Percentiles rank a stretch among this genome's conserved stretches.
phyloP scores from a whole-genome alignment of 2,113 vertebrate species.

The Pedetes capensis region DNA sequence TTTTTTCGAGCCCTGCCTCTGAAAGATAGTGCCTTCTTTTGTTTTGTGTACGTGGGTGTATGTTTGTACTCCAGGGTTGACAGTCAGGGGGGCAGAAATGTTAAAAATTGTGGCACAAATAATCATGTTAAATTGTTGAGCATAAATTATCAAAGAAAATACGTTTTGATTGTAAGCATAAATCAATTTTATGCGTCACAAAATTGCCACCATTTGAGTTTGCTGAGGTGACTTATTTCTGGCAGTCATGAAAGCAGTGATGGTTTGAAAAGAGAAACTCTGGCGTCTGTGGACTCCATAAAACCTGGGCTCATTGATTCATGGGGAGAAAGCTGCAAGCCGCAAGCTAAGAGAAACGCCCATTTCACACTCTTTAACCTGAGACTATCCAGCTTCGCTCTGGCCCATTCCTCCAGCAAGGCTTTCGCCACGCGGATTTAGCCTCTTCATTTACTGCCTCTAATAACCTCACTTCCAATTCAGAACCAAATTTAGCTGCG shows the following conservation, averaged over 20 bases:
- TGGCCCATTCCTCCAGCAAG: neutral
- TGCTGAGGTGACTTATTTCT: slow-evolving; percentile 77
- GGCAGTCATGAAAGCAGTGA: neutral
- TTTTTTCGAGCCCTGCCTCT: slow-evolving; percentile 72
- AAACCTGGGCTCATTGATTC: neutral
- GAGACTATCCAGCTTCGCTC: neutral
- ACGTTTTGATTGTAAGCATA: slow-evolving; percentile 77
- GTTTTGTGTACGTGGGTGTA: neutral
- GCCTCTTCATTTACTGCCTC: neutral
- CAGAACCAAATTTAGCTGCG: slow-evolving; percentile 3
- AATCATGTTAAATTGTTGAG: slow-evolving; percentile 81
- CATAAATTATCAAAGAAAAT: slow-evolving; percentile 76
- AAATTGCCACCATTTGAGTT: slow-evolving; percentile 70
- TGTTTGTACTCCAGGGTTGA: slow-evolving; percentile 72
- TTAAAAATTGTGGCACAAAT: slow-evolving; percentile 78
- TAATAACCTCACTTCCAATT: neutral
- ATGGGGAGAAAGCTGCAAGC: neutral
- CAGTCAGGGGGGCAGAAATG: slow-evolving; percentile 68
- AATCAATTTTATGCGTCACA: slow-evolving; percentile 78
- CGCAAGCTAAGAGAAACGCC: neutral
- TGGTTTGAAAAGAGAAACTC: slow-evolving; percentile 66
- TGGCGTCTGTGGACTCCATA: neutral
- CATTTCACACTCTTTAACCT: neutral
- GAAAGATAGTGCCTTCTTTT: slow-evolving; percentile 73
- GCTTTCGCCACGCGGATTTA: neutral